Evolutionary conservation across 2,797 vertebrate species (phyloP), one percentile per base, ranked within the genome.

Genomic region (Anniella stebbinsi): DNA sequence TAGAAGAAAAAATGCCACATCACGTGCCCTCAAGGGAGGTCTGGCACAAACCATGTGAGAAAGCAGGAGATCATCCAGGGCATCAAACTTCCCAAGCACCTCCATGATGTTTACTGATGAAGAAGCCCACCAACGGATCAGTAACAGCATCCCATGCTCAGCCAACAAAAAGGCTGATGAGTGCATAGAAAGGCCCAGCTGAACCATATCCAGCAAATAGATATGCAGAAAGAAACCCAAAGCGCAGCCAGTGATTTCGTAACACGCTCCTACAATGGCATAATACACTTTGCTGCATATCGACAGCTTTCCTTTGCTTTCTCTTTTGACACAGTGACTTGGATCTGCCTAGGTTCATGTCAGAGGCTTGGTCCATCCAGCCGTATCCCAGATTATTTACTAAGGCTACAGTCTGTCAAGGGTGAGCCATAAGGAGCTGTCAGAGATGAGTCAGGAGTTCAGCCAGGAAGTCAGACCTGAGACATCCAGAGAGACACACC

Each of bases 221-320:
- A 99, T 98, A 97, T 99, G 99, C 77, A 99, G 98, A 87, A 99
- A 99, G 94, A 99, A 99, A 45, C 99, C 99, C 91, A 99, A 96
- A 2, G 98, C 99, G 76, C 98, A 98, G 95, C 99, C 99, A 0
- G 99, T 99, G 96, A 99, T 98, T 97, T 99, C 99, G 96, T 99
- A 99, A 0, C 99, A 99, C 0, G 98, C 99, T 1, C 99, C 99
- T 0, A 99, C 99, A 45, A 99, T 91, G 30, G 98, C 99, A 85
- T 99, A 99, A 97, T 99, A 98, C 13, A 99, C 87, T 94, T 99
- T 99, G 96, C 94, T 99, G 97, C 98, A 99, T 90, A 99, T 67
- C 0, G 99, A 98, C 91, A 99, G 96, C 81, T 94, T 96, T 48
- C 94, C 93, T 60, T 97, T 98, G 10, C 45, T 94, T 97, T 97